Evolutionary conservation across 1,140 invertebrate species (phyloP).

Genomic region (Mya arenaria): DNA sequence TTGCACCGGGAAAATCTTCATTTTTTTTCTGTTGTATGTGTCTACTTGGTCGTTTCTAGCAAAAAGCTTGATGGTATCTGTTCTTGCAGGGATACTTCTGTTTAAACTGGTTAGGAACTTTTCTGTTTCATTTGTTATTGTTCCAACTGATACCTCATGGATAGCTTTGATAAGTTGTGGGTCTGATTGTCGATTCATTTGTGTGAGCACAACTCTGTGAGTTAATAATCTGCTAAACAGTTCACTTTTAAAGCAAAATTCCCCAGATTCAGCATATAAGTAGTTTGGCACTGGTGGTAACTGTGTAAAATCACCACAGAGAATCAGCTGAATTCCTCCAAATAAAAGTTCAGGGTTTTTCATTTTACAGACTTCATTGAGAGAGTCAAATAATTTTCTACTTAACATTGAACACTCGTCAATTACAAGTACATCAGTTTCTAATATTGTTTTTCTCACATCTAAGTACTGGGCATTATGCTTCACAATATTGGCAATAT

Average conservation of each 20-base stretch:
- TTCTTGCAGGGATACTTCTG: not conserved
- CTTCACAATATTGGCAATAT: not conserved
- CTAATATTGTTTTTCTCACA: not conserved
- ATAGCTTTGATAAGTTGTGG: not conserved
- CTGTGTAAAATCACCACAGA: not conserved
- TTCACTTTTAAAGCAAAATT: constrained; percentile 3
- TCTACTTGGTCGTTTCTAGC: not conserved
- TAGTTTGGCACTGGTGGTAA: not conserved
- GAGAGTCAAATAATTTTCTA: not conserved
- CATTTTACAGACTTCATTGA: constrained; percentile 1
- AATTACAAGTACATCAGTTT: constrained; percentile 13
- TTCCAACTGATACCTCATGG: not conserved
- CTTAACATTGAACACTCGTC: constrained; percentile 19
- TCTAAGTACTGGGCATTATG: not conserved
- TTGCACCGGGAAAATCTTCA: not conserved
- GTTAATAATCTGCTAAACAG: not conserved
- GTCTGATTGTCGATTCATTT: not conserved
- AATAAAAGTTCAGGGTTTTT: not conserved
- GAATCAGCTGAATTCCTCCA: not conserved
- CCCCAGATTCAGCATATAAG: not conserved
- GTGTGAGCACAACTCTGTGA: not conserved
- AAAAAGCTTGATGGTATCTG: not conserved
- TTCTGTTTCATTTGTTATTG: not conserved
- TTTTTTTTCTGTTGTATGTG: not conserved
- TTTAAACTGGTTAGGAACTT: not conserved